phyloP scores from a whole-genome alignment of 2,113 vertebrate species.

The Elephantulus edwardii region DNA sequence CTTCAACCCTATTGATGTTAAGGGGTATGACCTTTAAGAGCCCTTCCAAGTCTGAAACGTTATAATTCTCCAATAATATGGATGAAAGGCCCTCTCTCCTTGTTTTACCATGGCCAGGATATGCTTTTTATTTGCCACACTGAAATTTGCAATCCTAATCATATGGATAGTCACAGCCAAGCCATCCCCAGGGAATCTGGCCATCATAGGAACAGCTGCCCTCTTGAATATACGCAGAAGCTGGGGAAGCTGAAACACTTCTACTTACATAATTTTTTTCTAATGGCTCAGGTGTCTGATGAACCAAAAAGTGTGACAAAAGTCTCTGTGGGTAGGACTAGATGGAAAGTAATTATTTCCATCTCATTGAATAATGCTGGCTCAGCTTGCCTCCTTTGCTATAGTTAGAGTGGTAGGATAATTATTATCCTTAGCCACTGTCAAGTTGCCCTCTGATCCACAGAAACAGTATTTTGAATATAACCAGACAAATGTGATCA shows the following conservation, averaged over 20 bases:
- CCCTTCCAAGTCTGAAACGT: not conserved
- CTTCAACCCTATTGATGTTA: not conserved
- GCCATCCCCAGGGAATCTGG: conserved; percentile 50
- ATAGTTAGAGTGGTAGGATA: not conserved
- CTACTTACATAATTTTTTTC: not conserved
- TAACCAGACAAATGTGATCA: not conserved
- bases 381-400: not conserved
- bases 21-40: not conserved
- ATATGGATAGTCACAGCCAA: conserved; percentile 48
- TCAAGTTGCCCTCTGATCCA: not conserved
- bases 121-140: conserved; percentile 13
- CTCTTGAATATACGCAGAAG: conserved; percentile 20
- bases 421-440: not conserved
- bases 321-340: not conserved
- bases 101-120: not conserved
- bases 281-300: conserved; percentile 33
- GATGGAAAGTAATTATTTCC: not conserved
- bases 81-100: not conserved
- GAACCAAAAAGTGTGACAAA: not conserved
- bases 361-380: not conserved
- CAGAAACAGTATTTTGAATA: too few species aligned
- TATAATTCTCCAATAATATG: not conserved
- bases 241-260: conserved; percentile 5
- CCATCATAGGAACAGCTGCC: conserved; percentile 57
- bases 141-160: conserved; percentile 45